These are phyloP conservation scores for Hemiprocne comata DNA, from an alignment of 2,113 vertebrate genomes.

Conservation along the genomic window DNA sequence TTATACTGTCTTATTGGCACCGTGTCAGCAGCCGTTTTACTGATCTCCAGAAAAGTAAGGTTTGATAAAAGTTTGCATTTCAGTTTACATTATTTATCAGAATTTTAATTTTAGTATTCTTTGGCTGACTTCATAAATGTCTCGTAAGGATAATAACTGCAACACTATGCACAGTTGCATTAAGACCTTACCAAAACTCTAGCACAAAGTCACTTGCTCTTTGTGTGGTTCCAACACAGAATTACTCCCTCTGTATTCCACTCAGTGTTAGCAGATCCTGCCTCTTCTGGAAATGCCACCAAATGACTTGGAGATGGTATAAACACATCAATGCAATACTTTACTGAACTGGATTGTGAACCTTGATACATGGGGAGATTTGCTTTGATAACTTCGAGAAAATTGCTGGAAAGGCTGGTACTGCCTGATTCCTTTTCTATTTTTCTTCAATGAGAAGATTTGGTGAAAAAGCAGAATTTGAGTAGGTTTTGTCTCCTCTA, in stretches of 20 bases:
- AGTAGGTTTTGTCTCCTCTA: neutral
- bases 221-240: neutral
- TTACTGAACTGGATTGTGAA: neutral
- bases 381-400: neutral
- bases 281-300: neutral
- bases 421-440: neutral
- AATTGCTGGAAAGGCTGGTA: neutral
- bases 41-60: slow-evolving; percentile 1
- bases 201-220: neutral
- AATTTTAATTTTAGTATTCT: neutral
- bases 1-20: neutral
- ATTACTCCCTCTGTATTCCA: neutral
- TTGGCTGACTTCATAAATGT: neutral
- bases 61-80: neutral
- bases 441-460: neutral
- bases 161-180: neutral
- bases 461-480: neutral
- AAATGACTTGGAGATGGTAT: neutral
- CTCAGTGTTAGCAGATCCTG: neutral
- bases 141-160: neutral
- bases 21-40: neutral
- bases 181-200: neutral
- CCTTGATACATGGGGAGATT: neutral
- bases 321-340: neutral
- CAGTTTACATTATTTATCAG: neutral